Percentiles rank a stretch among this genome's conserved stretches.
Conservation (phyloP, 2,797 vertebrate genomes). For the Chelonia mydas region DNA sequence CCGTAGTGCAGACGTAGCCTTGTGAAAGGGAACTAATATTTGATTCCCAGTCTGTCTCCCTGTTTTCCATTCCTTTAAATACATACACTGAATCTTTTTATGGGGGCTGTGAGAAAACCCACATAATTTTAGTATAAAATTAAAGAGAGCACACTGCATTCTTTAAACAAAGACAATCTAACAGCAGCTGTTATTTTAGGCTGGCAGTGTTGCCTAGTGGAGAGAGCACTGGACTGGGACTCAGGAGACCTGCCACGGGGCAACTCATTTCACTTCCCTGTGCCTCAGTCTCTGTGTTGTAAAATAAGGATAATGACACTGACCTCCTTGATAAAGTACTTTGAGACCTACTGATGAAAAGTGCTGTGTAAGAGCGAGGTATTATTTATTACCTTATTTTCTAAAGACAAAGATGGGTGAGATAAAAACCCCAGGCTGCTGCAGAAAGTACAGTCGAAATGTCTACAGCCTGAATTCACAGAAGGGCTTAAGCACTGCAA, state of each 20-base stretch:
- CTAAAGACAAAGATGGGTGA: conserved; percentile 22
- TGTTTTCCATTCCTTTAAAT: background rate
- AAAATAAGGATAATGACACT: background rate
- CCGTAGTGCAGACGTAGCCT: too few species aligned
- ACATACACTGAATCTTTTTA: background rate
- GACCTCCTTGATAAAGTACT: background rate
- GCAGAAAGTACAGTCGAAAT: background rate
- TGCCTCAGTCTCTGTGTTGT: fast-evolving
- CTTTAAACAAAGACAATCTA: background rate
- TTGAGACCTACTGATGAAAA: conserved; percentile 22
- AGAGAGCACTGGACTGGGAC: too few species aligned
- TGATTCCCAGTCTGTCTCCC: background rate
- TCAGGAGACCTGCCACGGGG: background rate
- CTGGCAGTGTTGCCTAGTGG: background rate
- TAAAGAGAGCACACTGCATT: background rate
- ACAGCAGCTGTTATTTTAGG: conserved; percentile 1
- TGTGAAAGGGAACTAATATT: background rate
- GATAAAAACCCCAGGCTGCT: background rate
- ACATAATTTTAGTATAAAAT: background rate
- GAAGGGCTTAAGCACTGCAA: too few species aligned
- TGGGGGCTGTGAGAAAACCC: background rate
- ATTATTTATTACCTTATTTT: background rate
- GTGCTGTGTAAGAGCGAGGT: background rate
- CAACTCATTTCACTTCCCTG: background rate
- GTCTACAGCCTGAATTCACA: background rate